A percentile compares a stretch with the other conserved stretches of the same genome.
These are phyloP conservation scores for Peromyscus nudipes DNA, from an alignment of 2,797 vertebrate genomes.

Conservation along the genomic window DNA sequence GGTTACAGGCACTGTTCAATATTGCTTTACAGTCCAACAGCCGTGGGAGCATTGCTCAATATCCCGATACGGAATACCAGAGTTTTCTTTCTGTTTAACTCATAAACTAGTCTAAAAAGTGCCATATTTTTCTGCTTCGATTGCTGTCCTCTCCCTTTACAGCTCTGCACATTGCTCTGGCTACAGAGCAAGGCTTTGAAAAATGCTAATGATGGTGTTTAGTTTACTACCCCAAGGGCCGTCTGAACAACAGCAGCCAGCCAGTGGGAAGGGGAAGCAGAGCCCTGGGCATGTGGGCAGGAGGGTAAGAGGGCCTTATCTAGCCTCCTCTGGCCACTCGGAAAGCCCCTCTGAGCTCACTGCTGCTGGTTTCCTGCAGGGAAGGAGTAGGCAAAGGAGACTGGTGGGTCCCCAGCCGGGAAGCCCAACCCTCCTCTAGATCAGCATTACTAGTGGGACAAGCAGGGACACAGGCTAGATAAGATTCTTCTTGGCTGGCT, in stretches of 20 bases:
- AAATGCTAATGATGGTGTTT: accelerated
- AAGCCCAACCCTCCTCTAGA: background rate
- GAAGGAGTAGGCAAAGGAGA: accelerated
- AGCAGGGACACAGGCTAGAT: accelerated
- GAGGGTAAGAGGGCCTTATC: background rate
- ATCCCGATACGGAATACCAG: background rate
- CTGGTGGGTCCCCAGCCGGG: accelerated
- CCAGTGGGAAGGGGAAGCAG: accelerated
- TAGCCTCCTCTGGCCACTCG: accelerated
- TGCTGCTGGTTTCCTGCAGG: too few species aligned
- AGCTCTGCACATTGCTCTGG: background rate
- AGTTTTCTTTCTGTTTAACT: conserved; percentile 34
- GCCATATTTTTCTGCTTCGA: background rate
- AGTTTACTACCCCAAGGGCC: background rate
- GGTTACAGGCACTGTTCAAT: conserved; percentile 14
- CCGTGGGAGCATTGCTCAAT: background rate
- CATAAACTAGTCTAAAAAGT: background rate
- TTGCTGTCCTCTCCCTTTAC: background rate
- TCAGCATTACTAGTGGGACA: accelerated
- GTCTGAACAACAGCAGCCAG: accelerated
- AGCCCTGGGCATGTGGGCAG: background rate
- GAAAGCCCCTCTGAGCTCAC: background rate
- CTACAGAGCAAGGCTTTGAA: accelerated
- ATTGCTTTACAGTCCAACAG: background rate
- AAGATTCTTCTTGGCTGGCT: accelerated